Conservation (phyloP, 1,140 invertebrate genomes). For the Drosophila subobscura region DNA sequence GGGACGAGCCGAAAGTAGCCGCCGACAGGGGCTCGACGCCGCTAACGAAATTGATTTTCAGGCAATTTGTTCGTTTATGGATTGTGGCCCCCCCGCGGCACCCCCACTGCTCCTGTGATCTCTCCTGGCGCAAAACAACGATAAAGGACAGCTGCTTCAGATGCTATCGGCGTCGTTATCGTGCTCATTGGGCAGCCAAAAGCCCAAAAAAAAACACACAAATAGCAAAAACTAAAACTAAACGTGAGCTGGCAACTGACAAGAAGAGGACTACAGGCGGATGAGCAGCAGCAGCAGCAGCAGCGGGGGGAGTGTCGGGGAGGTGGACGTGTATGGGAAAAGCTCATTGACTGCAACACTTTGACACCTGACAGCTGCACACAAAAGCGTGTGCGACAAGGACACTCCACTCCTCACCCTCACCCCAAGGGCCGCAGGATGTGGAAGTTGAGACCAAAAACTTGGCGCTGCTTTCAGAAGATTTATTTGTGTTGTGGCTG, state of each 20-base stretch:
- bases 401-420: conserved; percentile 11
- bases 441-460: neutral
- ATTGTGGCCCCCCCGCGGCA: conserved; percentile 38
- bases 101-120: neutral
- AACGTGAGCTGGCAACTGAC: conserved; percentile 31
- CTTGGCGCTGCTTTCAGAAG: conserved; percentile 5
- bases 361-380: conserved; percentile 68
- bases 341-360: conserved; percentile 68
- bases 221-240: conserved; percentile 5
- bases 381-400: conserved; percentile 56
- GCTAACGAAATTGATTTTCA: conserved; percentile 69
- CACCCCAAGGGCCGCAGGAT: conserved; percentile 19
- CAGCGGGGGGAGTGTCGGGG: neutral
- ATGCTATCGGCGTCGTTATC: conserved; percentile 52
- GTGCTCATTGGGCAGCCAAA: conserved; percentile 52
- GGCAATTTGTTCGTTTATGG: conserved; percentile 69
- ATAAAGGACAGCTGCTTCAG: conserved; percentile 64
- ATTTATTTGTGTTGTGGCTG: conserved; percentile 59
- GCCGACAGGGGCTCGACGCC: conserved; percentile 7
- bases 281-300: neutral
- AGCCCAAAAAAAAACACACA: conserved; percentile 1
- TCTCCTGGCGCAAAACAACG: conserved; percentile 21
- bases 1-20: conserved; percentile 34
- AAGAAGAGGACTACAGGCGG: conserved; percentile 7
- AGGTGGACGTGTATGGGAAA: conserved; percentile 19